Conservation (phyloP, 2,888 invertebrate species). For the Xanthorhoe designata region DNA sequence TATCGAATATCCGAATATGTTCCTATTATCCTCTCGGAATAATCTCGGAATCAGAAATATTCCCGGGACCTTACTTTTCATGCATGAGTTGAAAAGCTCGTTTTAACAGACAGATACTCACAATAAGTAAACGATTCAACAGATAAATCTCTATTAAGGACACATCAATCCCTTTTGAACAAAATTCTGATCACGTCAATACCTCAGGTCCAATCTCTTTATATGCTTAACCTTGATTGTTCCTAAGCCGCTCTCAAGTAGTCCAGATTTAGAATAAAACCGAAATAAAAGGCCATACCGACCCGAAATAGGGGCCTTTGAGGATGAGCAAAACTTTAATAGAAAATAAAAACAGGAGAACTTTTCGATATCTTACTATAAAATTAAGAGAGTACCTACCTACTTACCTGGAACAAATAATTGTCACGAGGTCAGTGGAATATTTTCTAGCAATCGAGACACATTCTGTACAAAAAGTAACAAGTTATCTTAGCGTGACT, state of each 20-base stretch:
- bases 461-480: constrained; percentile 7
- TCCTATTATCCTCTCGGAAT: neutral
- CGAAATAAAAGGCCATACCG: constrained; percentile 1
- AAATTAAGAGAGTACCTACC: no score
- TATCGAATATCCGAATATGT: neutral
- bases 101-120: neutral
- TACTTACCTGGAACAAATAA: neutral
- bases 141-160: neutral
- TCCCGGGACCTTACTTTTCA: neutral
- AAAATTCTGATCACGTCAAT: constrained; percentile 17
- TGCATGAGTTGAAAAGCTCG: neutral
- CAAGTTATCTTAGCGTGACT: constrained; percentile 1
- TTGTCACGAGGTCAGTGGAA: neutral
- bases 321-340: neutral
- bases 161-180: constrained; percentile 20
- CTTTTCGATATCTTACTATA: neutral
- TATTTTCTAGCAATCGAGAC: neutral
- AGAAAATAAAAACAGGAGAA: neutral
- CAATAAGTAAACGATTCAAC: neutral
- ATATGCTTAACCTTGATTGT: constrained; percentile 28
- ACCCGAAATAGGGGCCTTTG: neutral
- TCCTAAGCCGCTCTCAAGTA: constrained; percentile 15
- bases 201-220: constrained; percentile 32
- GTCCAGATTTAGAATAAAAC: constrained; percentile 12
- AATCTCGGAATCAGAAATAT: neutral